These are phyloP conservation scores for Ibidorhyncha struthersii DNA, from an alignment of 2,113 vertebrate genomes.

Conservation along the genomic window DNA sequence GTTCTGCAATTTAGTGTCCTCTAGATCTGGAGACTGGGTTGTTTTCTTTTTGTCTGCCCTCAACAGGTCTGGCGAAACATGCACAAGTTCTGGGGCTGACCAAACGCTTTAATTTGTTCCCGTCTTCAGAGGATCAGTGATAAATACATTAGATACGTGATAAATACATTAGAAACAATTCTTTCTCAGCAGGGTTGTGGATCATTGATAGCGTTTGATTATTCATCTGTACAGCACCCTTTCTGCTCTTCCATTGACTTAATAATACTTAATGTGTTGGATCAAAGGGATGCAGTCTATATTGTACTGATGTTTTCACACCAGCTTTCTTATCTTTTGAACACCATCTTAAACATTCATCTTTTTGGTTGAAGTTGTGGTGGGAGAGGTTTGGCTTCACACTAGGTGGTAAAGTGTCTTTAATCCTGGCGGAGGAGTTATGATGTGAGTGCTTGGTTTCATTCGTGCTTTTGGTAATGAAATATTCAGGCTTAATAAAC, in stretches of 20 bases:
- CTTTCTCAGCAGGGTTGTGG: neutral
- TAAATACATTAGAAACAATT: accelerated
- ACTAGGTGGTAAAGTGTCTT: neutral
- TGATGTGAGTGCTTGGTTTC: neutral
- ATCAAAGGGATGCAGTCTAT: neutral
- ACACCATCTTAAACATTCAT: neutral
- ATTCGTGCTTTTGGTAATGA: neutral
- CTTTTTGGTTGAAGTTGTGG: neutral
- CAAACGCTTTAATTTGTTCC: neutral
- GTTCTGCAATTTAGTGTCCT: neutral
- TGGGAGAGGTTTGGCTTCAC: neutral
- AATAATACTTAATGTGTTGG: neutral
- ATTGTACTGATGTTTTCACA: neutral
- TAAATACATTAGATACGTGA: accelerated
- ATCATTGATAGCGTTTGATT: neutral
- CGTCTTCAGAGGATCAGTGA: neutral
- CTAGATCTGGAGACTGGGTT: neutral
- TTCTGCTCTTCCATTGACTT: neutral
- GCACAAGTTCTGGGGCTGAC: neutral
- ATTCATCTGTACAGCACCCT: neutral
- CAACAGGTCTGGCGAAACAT: neutral
- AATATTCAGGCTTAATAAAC: constrained; percentile 18
- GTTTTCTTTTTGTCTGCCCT: neutral
- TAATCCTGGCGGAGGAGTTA: neutral
- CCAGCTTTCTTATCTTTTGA: neutral